phyloP scores from a whole-genome alignment of 2,797 vertebrate species.

The Xenopus petersii region DNA sequence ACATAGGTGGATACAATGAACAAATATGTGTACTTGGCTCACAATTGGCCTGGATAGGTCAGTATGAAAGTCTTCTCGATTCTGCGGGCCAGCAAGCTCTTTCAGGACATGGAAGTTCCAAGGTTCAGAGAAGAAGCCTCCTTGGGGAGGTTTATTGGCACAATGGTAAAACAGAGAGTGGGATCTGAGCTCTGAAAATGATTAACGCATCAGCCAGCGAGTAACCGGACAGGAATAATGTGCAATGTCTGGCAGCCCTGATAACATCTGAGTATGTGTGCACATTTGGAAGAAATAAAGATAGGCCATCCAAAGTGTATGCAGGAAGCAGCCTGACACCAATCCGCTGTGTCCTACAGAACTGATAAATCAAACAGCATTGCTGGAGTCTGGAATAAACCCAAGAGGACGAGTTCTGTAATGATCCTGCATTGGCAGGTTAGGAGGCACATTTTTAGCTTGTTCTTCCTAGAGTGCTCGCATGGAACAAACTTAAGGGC shows the following conservation, averaged over 20 bases:
- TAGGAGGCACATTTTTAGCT: too few species aligned
- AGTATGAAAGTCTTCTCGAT: not conserved
- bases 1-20: too few species aligned
- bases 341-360: conserved; percentile 16
- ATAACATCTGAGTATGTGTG: conserved; percentile 24
- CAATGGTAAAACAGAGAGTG: not conserved
- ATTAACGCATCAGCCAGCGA: conserved; percentile 17
- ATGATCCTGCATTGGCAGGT: too few species aligned
- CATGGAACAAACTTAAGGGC: too few species aligned
- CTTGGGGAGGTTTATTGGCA: not conserved
- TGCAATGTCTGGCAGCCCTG: conserved; percentile 1
- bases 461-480: too few species aligned
- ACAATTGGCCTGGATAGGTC: too few species aligned
- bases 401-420: too few species aligned
- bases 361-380: conserved; percentile 27
- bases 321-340: conserved; percentile 9
- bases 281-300: conserved; percentile 3
- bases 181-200: not conserved
- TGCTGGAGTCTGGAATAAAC: not conserved
- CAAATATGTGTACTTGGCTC: too few species aligned
- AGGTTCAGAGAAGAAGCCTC: not conserved
- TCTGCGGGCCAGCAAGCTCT: not conserved
- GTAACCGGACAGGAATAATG: conserved; percentile 5
- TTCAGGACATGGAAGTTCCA: not conserved
- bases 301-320: conserved; percentile 18